Conservation (phyloP, 2,113 vertebrate species). For the Diphyllodes magnificus region DNA sequence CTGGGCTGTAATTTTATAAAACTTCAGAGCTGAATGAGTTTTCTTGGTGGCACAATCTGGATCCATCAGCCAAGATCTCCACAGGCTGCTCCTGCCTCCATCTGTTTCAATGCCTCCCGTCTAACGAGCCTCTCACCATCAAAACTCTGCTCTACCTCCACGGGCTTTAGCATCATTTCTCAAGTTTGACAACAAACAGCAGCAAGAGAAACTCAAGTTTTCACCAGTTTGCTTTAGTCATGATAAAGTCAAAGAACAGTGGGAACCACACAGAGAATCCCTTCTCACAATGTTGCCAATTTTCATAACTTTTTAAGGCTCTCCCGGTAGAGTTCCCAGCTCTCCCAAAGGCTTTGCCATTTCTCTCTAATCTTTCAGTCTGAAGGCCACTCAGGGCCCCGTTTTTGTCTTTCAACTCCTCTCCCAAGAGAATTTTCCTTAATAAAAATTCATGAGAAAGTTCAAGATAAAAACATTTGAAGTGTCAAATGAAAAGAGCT, state of each 20-base stretch:
- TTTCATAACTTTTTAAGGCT: neutral
- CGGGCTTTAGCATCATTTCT: neutral
- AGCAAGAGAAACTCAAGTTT: neutral
- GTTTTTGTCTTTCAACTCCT: slow-evolving; percentile 13
- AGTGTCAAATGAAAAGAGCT: neutral
- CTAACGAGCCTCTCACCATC: neutral
- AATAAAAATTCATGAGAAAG: slow-evolving; percentile 41
- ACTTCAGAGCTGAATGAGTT: neutral
- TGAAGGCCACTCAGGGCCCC: neutral
- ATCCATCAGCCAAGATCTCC: neutral
- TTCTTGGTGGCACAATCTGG: neutral
- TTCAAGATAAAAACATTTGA: slow-evolving; percentile 1
- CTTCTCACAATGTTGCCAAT: neutral
- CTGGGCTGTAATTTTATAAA: neutral
- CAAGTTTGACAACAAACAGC: neutral
- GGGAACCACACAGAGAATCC: neutral
- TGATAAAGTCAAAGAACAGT: neutral
- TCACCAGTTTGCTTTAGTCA: neutral
- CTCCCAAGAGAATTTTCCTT: neutral
- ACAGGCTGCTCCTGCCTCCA: neutral
- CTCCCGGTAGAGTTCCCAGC: neutral
- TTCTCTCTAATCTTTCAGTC: neutral
- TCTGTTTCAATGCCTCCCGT: neutral
- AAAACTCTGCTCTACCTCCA: neutral
- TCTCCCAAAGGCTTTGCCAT: neutral